phyloP scores from a whole-genome alignment of 2,888 invertebrate species.

The Meghimatium bilineatum region DNA sequence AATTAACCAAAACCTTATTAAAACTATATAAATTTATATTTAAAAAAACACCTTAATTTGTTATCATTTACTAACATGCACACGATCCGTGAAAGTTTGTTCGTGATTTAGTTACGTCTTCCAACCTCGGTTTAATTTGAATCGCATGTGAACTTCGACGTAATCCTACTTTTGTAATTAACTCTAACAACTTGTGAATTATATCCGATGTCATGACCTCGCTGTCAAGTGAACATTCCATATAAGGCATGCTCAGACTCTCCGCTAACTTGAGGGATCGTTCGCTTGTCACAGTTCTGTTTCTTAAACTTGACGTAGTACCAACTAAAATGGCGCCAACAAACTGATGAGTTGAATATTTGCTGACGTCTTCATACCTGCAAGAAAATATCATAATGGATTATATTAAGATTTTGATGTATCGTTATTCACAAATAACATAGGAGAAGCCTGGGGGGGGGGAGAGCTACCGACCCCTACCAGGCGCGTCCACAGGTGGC shows the following conservation, averaged over 20 bases:
- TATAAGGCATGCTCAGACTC: slow-evolving; percentile 60
- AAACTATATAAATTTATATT: too few relatives aligned
- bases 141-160: not conserved
- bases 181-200: slow-evolving; percentile 35
- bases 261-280: slow-evolving; percentile 53
- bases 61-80: not conserved
- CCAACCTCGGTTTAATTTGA: slow-evolving; percentile 21
- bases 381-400: not conserved
- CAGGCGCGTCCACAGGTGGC: too few relatives aligned
- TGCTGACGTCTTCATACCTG: slow-evolving; percentile 36
- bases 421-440: too few relatives aligned
- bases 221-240: slow-evolving; percentile 62
- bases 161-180: slow-evolving; percentile 21
- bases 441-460: too few relatives aligned
- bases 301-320: slow-evolving; percentile 2
- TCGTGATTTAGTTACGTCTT: not conserved
- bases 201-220: slow-evolving; percentile 19
- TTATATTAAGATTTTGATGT: not conserved
- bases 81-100: not conserved
- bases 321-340: slow-evolving; percentile 40
- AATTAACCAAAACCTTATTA: too few relatives aligned
- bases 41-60: too few relatives aligned
- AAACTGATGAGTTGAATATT: slow-evolving; percentile 27
- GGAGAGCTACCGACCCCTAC: too few relatives aligned
- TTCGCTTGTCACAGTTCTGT: slow-evolving; percentile 17